Base-by-base conservation (phyloP, 92 coral and sea anemone species). In the Porites lobata region DNA sequence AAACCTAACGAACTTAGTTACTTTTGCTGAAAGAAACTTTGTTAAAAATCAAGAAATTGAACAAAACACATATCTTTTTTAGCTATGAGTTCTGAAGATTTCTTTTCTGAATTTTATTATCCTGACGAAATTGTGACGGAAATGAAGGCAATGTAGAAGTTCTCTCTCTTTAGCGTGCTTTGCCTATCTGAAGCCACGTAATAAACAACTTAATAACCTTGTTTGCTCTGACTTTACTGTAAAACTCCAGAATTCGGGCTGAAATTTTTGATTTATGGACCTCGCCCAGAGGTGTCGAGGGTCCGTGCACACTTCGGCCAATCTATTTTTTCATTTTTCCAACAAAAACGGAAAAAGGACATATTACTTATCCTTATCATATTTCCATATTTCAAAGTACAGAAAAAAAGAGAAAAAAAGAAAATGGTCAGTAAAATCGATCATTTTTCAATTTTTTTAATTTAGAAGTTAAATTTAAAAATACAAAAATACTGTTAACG, bases 221-320 rank as follows among this genome's bases (percentile, higher is more conserved):
- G 75, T 70, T 70, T 70, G 75, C 75, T 70, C 75, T 50, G 75
- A 8, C 75, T 70, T 70, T 70, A 22, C 29, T 69, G 74, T 69
- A 69, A 69, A 69, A 69, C n/a, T 69, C 74, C 50, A 69, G 74
- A 69, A 13, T 74, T 74, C 12, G 78, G 78, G 78, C 78, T 75
- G 79, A 75, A 75, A 75, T 75, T 75, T 75, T 38, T 51, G 6
- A 17, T 75, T 51, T 21, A 75, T 75, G 79, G 79, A 75, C 79
- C 79, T 75, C 79, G 64, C 79, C 79, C 62, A 74, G 78, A 74
- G 78, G 78, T 29, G 32, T 29, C 32, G 32, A 29, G 32, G 32
- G 24, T 22, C 24, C 24, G 24, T 22, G 24, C 24, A 22, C 24
- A 22, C 24, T 22, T 22, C 24, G 24, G 24, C 24, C 24, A 22